These are phyloP conservation scores for Coreoperca whiteheadi DNA, from an alignment of 2,113 vertebrate species.

Conservation along the genomic window DNA sequence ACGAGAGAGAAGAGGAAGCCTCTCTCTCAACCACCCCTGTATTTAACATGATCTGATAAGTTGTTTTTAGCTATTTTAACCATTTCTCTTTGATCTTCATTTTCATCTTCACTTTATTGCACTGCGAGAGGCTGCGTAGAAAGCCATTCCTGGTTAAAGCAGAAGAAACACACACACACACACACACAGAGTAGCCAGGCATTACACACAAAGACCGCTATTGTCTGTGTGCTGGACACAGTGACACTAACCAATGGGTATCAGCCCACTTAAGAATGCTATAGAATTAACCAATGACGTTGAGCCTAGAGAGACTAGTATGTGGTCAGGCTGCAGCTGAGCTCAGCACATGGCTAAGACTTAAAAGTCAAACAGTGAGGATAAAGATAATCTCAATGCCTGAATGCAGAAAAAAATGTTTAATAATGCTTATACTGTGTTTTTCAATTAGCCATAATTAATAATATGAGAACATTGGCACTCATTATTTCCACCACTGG, in stretches of 20 bases:
- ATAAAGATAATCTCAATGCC: slow-evolving; percentile 35
- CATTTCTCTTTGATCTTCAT: slow-evolving; percentile 21
- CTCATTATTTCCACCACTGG: slow-evolving; percentile 2
- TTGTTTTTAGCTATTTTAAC: background rate
- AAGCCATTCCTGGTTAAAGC: slow-evolving; percentile 53
- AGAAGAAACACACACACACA: slow-evolving; percentile 38
- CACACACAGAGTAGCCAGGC: slow-evolving; percentile 39
- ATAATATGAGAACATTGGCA: slow-evolving; percentile 17
- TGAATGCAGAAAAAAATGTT: background rate
- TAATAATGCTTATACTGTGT: background rate
- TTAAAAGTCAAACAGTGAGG: slow-evolving; percentile 10
- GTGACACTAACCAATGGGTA: slow-evolving; percentile 72
- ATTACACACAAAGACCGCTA: slow-evolving; percentile 69
- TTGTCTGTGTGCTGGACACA: slow-evolving; percentile 69
- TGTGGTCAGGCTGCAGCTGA: slow-evolving; percentile 49
- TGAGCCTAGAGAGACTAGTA: slow-evolving; percentile 32
- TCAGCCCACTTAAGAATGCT: slow-evolving; percentile 68
- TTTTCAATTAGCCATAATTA: background rate
- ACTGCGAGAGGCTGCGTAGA: slow-evolving; percentile 23
- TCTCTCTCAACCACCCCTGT: slow-evolving; percentile 10
- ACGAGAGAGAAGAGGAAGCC: slow-evolving; percentile 55
- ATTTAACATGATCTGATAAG: slow-evolving; percentile 20
- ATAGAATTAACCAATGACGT: slow-evolving; percentile 55
- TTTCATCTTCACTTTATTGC: slow-evolving; percentile 54
- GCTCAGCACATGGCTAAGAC: slow-evolving; percentile 39